phyloP scores from a whole-genome alignment of 2,113 vertebrate genomes.

The Lathamus discolor region DNA sequence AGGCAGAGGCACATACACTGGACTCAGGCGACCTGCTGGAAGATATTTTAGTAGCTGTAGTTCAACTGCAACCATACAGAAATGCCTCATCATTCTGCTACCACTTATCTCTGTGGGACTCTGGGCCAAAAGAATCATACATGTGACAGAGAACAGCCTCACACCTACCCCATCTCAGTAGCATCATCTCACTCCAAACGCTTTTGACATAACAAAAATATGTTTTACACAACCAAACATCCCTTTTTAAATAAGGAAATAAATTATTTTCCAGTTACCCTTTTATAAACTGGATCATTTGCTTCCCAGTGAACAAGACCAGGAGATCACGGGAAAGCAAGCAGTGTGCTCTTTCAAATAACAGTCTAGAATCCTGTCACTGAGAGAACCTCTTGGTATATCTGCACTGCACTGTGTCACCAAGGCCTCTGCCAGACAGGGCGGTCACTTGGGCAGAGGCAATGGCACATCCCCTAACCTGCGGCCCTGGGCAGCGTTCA shows the following conservation, averaged over 20 bases:
- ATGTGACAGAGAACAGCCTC: not conserved
- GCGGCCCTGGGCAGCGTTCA: conserved; percentile 82
- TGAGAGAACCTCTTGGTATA: not conserved
- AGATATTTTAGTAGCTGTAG: not conserved
- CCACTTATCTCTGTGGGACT: not conserved
- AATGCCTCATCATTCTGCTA: not conserved
- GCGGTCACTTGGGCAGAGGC: not conserved
- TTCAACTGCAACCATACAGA: not conserved
- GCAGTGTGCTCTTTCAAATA: not conserved
- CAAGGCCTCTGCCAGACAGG: not conserved
- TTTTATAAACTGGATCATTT: not conserved
- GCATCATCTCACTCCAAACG: not conserved
- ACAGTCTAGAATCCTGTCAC: rapidly evolving
- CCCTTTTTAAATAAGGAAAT: not conserved
- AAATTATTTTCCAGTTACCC: not conserved
- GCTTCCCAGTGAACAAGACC: not conserved
- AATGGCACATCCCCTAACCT: conserved; percentile 77
- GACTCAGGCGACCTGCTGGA: not conserved
- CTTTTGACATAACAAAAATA: not conserved
- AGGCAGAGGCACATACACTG: not conserved
- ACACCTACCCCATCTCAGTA: not conserved
- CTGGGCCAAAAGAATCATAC: not conserved
- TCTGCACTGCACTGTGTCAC: not conserved
- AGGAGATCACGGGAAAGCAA: not conserved
- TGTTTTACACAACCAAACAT: not conserved